phyloP scores from a whole-genome alignment of 2,888 invertebrate species.

The Drosophila quinaria region DNA sequence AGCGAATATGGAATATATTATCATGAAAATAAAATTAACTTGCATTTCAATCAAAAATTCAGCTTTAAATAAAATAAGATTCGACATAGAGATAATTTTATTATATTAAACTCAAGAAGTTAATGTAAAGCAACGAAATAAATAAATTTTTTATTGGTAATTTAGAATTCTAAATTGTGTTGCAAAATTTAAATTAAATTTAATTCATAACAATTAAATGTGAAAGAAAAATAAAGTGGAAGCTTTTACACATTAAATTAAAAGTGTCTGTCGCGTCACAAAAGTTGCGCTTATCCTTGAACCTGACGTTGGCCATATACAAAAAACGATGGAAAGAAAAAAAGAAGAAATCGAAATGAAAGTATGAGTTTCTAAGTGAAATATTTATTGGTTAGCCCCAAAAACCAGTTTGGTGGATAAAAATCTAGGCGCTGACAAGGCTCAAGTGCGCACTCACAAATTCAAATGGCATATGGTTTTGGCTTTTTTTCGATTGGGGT shows the following conservation, averaged over 20 bases:
- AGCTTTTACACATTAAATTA: not conserved
- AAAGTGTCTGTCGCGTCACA: conserved; percentile 10
- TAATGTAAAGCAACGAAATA: no score
- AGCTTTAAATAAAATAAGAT: no score
- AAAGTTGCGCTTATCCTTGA: conserved; percentile 67
- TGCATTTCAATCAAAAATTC: no score
- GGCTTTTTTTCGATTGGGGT: conserved; percentile 14
- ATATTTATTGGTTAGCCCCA: conserved; percentile 64
- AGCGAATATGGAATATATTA: no score
- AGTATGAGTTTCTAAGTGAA: conserved; percentile 44
- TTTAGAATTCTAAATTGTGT: no score
- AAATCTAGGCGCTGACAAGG: conserved; percentile 71
- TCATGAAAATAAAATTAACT: no score
- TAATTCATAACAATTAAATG: not conserved
- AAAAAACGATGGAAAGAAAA: conserved; percentile 5
- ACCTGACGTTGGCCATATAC: conserved; percentile 46
- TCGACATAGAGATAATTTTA: no score
- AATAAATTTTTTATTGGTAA: no score
- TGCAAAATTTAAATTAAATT: not conserved
- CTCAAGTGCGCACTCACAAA: conserved; percentile 53
- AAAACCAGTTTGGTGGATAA: conserved; percentile 64
- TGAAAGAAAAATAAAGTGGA: not conserved
- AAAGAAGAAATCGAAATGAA: conserved; percentile 36
- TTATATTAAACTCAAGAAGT: no score
- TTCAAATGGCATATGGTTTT: conserved; percentile 62